Conservation (phyloP, 2,888 invertebrate genomes). For the Sicus ferrugineus region DNA sequence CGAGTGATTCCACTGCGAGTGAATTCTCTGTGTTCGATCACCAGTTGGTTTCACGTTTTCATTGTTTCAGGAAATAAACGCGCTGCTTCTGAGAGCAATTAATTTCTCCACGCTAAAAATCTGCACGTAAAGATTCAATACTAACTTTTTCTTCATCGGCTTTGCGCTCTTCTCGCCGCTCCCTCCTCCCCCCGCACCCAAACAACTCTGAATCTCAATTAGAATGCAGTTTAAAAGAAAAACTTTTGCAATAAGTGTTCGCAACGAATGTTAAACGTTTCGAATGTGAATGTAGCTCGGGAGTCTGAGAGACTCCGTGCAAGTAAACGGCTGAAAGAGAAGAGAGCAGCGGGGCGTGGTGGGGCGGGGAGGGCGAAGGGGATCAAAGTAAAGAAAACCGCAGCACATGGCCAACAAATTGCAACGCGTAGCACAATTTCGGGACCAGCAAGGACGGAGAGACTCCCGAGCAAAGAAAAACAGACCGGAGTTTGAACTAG, state of each 20-base stretch:
- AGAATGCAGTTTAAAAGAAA: slow-evolving; percentile 33
- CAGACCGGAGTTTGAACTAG: no score
- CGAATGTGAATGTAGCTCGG: slow-evolving; percentile 20
- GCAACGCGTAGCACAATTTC: slow-evolving; percentile 27
- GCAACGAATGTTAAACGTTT: slow-evolving; percentile 25
- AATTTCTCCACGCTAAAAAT: no score
- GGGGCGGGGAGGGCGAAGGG: background rate
- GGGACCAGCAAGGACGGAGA: background rate
- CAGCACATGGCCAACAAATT: slow-evolving; percentile 27
- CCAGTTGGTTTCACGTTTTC: no score
- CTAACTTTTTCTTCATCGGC: no score
- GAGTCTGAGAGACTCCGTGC: no score
- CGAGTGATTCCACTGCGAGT: no score
- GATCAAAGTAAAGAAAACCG: slow-evolving; percentile 3
- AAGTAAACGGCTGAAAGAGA: background rate
- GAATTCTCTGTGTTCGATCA: no score
- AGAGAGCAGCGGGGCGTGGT: background rate
- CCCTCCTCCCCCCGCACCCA: background rate
- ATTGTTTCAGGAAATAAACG: no score
- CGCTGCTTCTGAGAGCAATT: no score
- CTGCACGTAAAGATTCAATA: background rate
- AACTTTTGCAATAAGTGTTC: slow-evolving; percentile 34
- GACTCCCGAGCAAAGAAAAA: background rate
- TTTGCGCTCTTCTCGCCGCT: background rate
- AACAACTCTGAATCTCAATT: slow-evolving; percentile 27